Conservation (phyloP, 2,797 vertebrate species). For the Eurystomus glaucurus region DNA sequence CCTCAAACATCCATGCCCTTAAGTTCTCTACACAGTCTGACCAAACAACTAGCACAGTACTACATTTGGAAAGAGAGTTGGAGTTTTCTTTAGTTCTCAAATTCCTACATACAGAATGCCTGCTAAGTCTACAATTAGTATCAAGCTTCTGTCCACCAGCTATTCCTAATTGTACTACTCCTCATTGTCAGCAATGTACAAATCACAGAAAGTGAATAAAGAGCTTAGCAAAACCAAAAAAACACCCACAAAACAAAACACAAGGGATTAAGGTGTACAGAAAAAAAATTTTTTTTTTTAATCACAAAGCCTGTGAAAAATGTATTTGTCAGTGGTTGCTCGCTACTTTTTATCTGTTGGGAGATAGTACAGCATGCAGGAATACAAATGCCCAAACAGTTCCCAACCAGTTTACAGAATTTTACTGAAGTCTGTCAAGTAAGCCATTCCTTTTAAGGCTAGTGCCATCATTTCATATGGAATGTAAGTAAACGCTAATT, state of each 20-base stretch:
- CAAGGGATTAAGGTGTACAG: background rate
- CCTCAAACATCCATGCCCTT: background rate
- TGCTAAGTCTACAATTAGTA: background rate
- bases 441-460: background rate
- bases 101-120: background rate
- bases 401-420: background rate
- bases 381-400: background rate
- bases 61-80: background rate
- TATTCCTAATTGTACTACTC: background rate
- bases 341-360: background rate
- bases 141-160: background rate
- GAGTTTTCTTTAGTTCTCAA: background rate
- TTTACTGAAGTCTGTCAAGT: background rate
- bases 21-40: background rate
- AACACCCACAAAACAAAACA: background rate
- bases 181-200: background rate
- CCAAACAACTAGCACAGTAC: background rate
- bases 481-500: background rate
- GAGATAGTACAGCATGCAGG: background rate
- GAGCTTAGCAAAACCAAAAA: background rate
- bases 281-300: background rate
- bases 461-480: background rate
- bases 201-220: background rate
- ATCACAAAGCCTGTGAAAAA: background rate
- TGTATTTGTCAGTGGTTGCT: background rate